A percentile compares a stretch with the other conserved stretches of the same genome.
phyloP scores from a whole-genome alignment of 2,113 vertebrate genomes.

The Pelmatolapia mariae region DNA sequence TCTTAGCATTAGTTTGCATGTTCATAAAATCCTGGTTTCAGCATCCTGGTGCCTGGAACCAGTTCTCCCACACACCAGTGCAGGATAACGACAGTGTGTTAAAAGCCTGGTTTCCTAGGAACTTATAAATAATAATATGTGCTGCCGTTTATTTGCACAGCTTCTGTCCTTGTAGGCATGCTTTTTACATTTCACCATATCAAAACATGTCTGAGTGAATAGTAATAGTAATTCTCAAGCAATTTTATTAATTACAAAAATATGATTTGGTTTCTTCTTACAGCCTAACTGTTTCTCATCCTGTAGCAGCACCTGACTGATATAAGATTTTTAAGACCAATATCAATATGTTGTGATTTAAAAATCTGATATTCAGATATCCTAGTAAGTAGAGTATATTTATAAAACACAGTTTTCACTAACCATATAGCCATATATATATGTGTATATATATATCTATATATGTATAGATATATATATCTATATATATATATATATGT shows the following conservation, averaged over 20 bases:
- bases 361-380: neutral
- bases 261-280: neutral
- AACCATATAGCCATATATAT: rapidly evolving
- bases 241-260: neutral
- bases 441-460: rapidly evolving
- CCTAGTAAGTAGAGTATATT: neutral
- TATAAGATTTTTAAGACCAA: neutral
- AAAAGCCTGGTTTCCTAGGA: neutral
- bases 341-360: rapidly evolving
- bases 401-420: neutral
- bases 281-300: neutral
- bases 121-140: neutral
- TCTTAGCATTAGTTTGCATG: neutral
- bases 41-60: neutral
- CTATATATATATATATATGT: rapidly evolving
- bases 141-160: neutral
- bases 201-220: neutral
- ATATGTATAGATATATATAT: too few species aligned
- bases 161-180: neutral
- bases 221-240: neutral
- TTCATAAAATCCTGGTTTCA: neutral
- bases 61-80: neutral
- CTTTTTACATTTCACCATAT: neutral
- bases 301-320: neutral
- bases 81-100: neutral